Conservation (phyloP, 2,113 vertebrate species). For the Seriola rivoliana region DNA sequence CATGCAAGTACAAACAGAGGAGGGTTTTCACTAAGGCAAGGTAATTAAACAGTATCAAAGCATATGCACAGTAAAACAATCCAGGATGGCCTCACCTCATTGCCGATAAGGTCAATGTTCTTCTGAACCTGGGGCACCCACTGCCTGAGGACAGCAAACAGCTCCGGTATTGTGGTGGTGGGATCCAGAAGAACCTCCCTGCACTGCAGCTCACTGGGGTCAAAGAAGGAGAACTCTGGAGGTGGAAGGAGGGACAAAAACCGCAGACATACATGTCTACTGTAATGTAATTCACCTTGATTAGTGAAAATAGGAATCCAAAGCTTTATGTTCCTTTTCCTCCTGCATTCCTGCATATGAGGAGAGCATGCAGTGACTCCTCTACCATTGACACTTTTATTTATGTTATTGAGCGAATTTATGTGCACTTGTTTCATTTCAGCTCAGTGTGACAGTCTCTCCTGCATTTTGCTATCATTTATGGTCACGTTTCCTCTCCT, state of each 20-base stretch:
- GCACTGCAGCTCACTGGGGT: conserved; percentile 94
- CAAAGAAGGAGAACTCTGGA: conserved; percentile 98
- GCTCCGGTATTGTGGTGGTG: conserved; percentile 92
- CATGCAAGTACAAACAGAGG: not conserved
- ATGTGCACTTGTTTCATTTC: no score
- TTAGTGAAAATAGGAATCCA: not conserved
- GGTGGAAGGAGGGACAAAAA: conserved; percentile 26
- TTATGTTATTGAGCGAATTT: no score
- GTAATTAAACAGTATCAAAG: not conserved
- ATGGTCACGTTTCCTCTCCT: no score
- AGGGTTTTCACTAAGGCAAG: not conserved
- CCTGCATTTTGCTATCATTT: no score
- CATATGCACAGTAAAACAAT: not conserved
- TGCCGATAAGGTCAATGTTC: conserved; percentile 93
- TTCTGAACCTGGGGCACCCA: conserved; percentile 99
- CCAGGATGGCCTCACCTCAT: conserved; percentile 87
- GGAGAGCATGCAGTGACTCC: not conserved
- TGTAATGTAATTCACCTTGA: not conserved
- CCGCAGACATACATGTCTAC: not conserved
- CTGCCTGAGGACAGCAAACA: conserved; percentile 97
- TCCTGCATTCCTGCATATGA: not conserved
- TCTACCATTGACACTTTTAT: no score
- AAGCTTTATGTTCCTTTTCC: not conserved
- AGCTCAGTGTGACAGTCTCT: no score
- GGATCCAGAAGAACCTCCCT: conserved; percentile 92